Evolutionary conservation across 2,797 vertebrate species (phyloP).

Genomic region (Muscicapa comitata): DNA sequence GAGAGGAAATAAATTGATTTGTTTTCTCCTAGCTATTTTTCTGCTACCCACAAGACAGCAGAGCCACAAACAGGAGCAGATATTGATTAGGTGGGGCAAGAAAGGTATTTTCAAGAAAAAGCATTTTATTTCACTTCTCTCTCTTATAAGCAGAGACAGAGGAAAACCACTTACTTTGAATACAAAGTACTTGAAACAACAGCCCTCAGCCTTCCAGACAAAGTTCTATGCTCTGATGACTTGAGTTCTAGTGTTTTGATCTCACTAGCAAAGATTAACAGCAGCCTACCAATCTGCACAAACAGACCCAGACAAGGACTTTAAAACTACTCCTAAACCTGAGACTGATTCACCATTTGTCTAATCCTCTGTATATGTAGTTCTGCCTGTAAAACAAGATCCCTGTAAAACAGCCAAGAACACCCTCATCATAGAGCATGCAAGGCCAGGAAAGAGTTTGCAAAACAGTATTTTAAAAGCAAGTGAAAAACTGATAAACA

Average conservation of each 20-base stretch:
- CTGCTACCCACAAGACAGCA: background rate
- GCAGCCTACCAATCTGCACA: background rate
- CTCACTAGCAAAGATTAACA: background rate
- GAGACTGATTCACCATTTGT: background rate
- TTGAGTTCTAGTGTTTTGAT: background rate
- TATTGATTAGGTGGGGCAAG: conserved; percentile 24
- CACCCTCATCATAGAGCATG: background rate
- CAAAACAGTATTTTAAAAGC: background rate
- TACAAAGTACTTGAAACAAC: background rate
- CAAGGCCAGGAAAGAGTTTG: background rate
- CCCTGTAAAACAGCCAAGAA: background rate
- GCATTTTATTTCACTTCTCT: background rate
- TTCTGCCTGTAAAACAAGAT: background rate
- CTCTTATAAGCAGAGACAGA: background rate
- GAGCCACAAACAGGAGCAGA: background rate
- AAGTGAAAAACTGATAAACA: background rate
- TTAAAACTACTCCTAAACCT: background rate
- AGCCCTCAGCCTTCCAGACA: background rate
- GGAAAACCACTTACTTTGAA: background rate
- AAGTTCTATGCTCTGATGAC: background rate
- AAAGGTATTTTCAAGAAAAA: conserved; percentile 5
- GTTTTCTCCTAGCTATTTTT: background rate
- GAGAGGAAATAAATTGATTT: conserved; percentile 22
- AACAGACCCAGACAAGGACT: background rate
- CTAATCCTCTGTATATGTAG: background rate